Conservation (phyloP, 1,140 invertebrate species). For the Uloborus diversus region DNA sequence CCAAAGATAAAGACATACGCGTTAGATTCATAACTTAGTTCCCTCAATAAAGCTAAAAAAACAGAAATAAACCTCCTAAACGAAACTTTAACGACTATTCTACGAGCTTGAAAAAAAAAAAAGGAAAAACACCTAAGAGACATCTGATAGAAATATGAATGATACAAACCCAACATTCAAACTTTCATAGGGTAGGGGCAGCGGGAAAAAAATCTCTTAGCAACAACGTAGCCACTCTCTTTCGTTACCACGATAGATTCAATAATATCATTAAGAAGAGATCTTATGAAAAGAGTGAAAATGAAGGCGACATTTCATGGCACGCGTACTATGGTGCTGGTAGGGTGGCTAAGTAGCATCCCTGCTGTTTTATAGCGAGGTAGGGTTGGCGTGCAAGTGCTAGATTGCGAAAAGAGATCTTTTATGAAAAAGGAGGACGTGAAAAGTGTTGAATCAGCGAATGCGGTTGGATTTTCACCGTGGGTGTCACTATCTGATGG, state of each 20-base stretch:
- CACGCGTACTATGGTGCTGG: not conserved
- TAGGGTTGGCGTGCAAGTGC: slow-evolving; percentile 6
- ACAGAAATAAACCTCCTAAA: slow-evolving; percentile 4
- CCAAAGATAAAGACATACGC: too few relatives aligned
- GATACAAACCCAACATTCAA: slow-evolving; percentile 34
- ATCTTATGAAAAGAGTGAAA: slow-evolving; percentile 25
- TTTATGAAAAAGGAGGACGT: slow-evolving; percentile 18
- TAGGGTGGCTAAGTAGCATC: slow-evolving; percentile 23
- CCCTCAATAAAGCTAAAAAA: too few relatives aligned
- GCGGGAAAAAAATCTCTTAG: not conserved
- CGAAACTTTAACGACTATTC: slow-evolving; percentile 46
- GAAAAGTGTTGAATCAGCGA: slow-evolving; percentile 18
- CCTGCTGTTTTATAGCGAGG: slow-evolving; percentile 42
- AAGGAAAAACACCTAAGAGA: slow-evolving; percentile 1
- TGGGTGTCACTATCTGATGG: too few relatives aligned
- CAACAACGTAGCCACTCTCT: not conserved
- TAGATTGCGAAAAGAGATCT: slow-evolving; percentile 21
- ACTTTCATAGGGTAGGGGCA: not conserved
- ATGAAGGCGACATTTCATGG: slow-evolving; percentile 42
- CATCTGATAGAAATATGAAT: slow-evolving; percentile 49
- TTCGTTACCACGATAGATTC: slow-evolving; percentile 8
- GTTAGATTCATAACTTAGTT: too few relatives aligned
- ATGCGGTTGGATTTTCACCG: too few relatives aligned
- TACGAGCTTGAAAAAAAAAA: slow-evolving; percentile 9
- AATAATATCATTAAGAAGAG: slow-evolving; percentile 44